Evolutionary conservation across 2,888 invertebrate genomes (phyloP).

Genomic region (Teleiodes luculella): DNA sequence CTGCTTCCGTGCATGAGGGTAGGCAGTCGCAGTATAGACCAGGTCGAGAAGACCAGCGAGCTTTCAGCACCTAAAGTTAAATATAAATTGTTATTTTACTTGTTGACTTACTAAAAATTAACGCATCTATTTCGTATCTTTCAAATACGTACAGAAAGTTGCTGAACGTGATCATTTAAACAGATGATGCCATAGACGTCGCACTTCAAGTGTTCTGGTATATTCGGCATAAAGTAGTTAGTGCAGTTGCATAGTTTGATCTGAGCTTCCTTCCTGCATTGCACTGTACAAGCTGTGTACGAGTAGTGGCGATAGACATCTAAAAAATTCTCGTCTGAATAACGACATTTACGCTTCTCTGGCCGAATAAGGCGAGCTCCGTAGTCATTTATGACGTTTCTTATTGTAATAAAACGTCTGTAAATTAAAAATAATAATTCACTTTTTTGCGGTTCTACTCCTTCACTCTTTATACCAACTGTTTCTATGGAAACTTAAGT

Average conservation of each 20-base stretch:
- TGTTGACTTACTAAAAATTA: neutral
- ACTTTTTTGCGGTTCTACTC: too few species aligned
- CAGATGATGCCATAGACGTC: slow-evolving; percentile 83
- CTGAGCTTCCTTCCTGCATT: slow-evolving; percentile 84
- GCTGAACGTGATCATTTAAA: slow-evolving; percentile 80
- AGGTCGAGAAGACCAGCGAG: slow-evolving; percentile 69
- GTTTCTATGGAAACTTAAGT: too few species aligned
- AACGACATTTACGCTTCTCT: slow-evolving; percentile 85
- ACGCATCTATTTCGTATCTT: too few species aligned
- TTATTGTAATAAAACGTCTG: slow-evolving; percentile 77
- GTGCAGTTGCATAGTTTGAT: slow-evolving; percentile 82
- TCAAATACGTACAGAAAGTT: slow-evolving; percentile 77
- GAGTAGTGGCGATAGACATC: slow-evolving; percentile 83
- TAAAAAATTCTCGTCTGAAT: slow-evolving; percentile 81
- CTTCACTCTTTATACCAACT: too few species aligned
- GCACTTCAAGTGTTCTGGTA: slow-evolving; percentile 77
- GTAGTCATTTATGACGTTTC: slow-evolving; percentile 84
- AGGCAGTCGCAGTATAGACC: slow-evolving; percentile 84
- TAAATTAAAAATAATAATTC: slow-evolving; percentile 21
- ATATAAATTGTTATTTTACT: too few species aligned
- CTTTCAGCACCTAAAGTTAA: slow-evolving; percentile 61
- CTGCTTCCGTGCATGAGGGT: slow-evolving; percentile 86
- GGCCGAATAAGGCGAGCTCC: slow-evolving; percentile 81
- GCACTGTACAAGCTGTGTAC: slow-evolving; percentile 84
- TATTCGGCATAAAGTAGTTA: slow-evolving; percentile 84